Percentiles rank a stretch among this genome's conserved stretches.
Conservation (phyloP, 2,888 invertebrate genomes). For the Amiota minor region DNA sequence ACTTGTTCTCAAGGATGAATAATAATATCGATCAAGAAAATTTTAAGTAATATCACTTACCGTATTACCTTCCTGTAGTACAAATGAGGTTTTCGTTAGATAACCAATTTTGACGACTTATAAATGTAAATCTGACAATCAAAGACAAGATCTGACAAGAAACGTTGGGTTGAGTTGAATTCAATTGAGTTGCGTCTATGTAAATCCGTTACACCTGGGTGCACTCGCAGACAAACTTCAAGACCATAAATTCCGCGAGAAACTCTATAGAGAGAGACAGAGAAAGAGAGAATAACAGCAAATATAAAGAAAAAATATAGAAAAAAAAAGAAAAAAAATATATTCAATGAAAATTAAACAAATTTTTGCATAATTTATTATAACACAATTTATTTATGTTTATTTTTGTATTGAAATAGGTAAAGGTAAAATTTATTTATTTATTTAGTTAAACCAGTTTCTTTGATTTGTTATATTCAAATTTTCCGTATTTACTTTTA, state of each 20-base stretch:
- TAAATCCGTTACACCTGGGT: conserved; percentile 46
- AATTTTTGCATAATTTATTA: conserved; percentile 30
- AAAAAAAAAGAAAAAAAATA: conserved; percentile 14
- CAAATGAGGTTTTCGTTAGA: conserved; percentile 73
- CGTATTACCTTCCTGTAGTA: conserved; percentile 70
- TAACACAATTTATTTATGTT: background rate
- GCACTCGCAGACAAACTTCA: conserved; percentile 29
- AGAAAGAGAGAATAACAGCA: conserved; percentile 10
- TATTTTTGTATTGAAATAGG: background rate
- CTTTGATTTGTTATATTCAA: conserved; percentile 32
- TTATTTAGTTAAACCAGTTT: conserved; percentile 20
- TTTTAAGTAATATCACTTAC: no score
- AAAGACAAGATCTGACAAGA: background rate
- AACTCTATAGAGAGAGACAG: conserved; percentile 26
- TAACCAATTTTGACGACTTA: conserved; percentile 73
- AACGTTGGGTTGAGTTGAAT: background rate
- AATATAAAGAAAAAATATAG: conserved; percentile 24
- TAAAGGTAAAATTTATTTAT: conserved; percentile 14
- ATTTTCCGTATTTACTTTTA: conserved; percentile 39
- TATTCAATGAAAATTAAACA: conserved; percentile 18
- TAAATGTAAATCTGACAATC: conserved; percentile 37
- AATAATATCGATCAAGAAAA: no score
- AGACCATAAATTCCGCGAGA: background rate
- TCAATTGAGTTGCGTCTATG: conserved; percentile 7
- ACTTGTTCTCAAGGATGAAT: no score